A percentile compares a stretch with the other conserved stretches of the same genome.
Conservation (phyloP, 2,113 vertebrate genomes). For the Oncorhynchus masou region DNA sequence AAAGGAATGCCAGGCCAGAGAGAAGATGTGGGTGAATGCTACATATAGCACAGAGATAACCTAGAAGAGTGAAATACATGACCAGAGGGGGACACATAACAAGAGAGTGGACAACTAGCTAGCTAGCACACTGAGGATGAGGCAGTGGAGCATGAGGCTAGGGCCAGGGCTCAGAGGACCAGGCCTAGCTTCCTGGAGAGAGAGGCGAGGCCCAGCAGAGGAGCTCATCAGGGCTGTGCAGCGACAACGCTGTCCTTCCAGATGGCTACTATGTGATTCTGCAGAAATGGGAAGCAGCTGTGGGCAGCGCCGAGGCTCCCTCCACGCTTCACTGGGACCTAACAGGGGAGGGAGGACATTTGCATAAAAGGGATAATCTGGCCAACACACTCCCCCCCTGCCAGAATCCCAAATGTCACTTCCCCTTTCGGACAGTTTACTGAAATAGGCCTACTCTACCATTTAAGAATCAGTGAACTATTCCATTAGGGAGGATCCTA, state of each 20-base stretch:
- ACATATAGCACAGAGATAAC: neutral
- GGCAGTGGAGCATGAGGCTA: constrained; percentile 68
- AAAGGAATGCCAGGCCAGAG: neutral
- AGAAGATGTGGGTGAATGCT: too few relatives aligned
- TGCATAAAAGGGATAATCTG: constrained; percentile 94
- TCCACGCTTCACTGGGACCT: constrained; percentile 84
- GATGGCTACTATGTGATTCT: constrained; percentile 81
- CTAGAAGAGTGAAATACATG: neutral
- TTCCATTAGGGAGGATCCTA: constrained; percentile 8
- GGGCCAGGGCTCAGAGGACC: constrained; percentile 66
- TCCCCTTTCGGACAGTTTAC: constrained; percentile 77
- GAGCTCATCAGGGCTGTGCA: constrained; percentile 71
- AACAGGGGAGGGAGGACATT: constrained; percentile 81
- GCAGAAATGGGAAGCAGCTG: constrained; percentile 91
- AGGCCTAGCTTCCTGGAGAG: constrained; percentile 51
- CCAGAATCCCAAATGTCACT: constrained; percentile 91
- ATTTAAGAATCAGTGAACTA: constrained; percentile 37
- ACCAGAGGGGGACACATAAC: constrained; percentile 30
- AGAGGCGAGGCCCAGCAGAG: constrained; percentile 47
- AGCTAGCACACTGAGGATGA: constrained; percentile 61
- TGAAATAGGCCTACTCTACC: constrained; percentile 32
- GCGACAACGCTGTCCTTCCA: constrained; percentile 73
- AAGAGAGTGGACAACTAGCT: constrained; percentile 11
- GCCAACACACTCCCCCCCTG: constrained; percentile 82
- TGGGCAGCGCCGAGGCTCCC: constrained; percentile 70